These are phyloP conservation scores for Leptobrachium leishanense DNA, from an alignment of 2,113 vertebrate species.

Conservation along the genomic window DNA sequence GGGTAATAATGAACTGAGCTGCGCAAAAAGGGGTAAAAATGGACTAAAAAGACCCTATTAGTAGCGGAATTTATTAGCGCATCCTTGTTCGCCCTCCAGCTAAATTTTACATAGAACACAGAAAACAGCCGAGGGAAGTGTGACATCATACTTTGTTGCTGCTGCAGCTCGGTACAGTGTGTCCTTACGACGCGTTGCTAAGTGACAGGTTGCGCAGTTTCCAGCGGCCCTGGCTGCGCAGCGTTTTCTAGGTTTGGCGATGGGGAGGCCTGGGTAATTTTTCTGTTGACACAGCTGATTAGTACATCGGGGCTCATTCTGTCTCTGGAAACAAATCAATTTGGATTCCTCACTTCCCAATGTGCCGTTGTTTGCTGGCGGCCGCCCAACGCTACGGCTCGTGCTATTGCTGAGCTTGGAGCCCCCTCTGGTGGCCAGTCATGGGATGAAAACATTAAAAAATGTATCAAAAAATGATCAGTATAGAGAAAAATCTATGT, in stretches of 20 bases:
- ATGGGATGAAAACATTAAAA: background rate
- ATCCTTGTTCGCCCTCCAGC: too few species aligned
- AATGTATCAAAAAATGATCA: background rate
- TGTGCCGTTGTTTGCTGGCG: background rate
- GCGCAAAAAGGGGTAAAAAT: too few species aligned
- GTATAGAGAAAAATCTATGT: too few species aligned
- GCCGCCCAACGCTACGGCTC: background rate
- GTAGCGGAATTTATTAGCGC: too few species aligned
- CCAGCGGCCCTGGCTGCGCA: background rate
- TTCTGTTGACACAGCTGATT: background rate
- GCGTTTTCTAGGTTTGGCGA: background rate
- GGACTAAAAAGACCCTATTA: too few species aligned
- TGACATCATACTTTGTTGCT: too few species aligned
- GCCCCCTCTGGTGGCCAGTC: background rate
- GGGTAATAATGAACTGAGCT: too few species aligned
- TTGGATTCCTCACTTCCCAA: background rate
- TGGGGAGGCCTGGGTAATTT: background rate
- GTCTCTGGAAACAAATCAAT: background rate
- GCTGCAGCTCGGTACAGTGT: background rate
- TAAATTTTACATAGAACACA: too few species aligned
- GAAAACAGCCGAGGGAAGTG: too few species aligned
- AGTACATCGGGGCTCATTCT: background rate
- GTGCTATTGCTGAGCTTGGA: background rate
- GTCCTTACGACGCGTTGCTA: background rate
- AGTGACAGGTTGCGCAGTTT: background rate